A percentile compares a stretch with the other conserved stretches of the same genome.
Conservation (phyloP, 2,797 vertebrate species). For the Platalea minor region DNA sequence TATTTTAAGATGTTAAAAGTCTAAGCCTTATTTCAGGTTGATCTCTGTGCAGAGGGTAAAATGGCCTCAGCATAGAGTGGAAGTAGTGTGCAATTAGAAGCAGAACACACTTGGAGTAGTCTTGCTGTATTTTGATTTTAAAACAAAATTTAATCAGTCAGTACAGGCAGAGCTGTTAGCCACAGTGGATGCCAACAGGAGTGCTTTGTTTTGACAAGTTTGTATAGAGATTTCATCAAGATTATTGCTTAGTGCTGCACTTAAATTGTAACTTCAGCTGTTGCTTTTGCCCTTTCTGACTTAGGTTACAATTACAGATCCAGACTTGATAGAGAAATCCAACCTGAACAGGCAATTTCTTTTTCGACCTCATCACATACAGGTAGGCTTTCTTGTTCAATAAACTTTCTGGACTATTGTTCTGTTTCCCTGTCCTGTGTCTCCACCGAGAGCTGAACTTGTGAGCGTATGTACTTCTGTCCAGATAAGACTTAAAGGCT, state of each 20-base stretch:
- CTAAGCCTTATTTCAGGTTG: not conserved
- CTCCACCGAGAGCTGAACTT: not conserved
- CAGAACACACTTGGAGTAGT: not conserved
- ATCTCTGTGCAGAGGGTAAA: not conserved
- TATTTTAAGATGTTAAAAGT: not conserved
- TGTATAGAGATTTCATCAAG: not conserved
- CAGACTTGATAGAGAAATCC: slow-evolving; percentile 98
- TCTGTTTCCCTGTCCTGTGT: not conserved
- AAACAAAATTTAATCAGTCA: not conserved
- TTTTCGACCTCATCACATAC: slow-evolving; percentile 95
- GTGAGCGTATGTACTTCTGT: not conserved
- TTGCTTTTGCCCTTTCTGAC: slow-evolving; percentile 46
- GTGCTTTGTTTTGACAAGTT: not conserved
- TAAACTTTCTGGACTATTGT: not conserved
- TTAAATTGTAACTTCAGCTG: slow-evolving; percentile 14
- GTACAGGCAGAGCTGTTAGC: not conserved
- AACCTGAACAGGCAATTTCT: slow-evolving; percentile 98
- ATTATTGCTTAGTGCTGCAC: not conserved
- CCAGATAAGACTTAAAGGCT: not conserved
- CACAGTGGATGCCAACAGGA: not conserved
- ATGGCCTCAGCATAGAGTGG: not conserved
- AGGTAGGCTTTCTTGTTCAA: slow-evolving; percentile 76
- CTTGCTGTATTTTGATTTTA: not conserved
- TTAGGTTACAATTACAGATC: slow-evolving; percentile 94
- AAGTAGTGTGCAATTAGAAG: not conserved